These are phyloP conservation scores for Catotricha subobsoleta DNA, from an alignment of 2,888 invertebrate genomes.

Conservation along the genomic window DNA sequence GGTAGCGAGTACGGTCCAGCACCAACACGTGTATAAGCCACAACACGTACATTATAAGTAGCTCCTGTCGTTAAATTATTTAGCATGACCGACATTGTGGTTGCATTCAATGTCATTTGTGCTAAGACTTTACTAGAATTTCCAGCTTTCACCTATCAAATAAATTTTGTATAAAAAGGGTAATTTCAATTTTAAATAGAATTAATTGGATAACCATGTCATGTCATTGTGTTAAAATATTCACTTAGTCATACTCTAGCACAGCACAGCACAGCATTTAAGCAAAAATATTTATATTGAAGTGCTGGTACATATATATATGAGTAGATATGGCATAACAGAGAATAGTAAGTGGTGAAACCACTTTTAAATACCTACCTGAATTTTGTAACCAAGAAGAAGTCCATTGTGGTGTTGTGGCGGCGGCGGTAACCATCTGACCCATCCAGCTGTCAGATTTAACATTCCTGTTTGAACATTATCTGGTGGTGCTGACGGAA, in stretches of 20 bases:
- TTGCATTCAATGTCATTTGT: conserved; percentile 71
- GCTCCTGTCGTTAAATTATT: conserved; percentile 74
- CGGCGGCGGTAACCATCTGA: conserved; percentile 62
- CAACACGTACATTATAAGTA: conserved; percentile 73
- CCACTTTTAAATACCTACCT: conserved; percentile 34
- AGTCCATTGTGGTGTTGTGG: conserved; percentile 59
- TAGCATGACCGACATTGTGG: conserved; percentile 75
- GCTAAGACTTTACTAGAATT: conserved; percentile 43
- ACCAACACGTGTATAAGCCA: conserved; percentile 74
- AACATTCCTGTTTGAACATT: conserved; percentile 62
- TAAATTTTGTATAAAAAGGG: conserved; percentile 1
- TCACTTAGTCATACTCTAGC: too few relatives aligned
- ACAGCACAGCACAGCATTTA: too few relatives aligned
- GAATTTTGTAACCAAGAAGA: conserved; percentile 30
- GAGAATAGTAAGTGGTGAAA: too few relatives aligned
- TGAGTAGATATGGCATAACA: too few relatives aligned
- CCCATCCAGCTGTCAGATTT: conserved; percentile 59
- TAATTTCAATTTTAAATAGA: too few relatives aligned
- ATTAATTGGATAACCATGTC: conserved; percentile 4
- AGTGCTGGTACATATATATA: too few relatives aligned
- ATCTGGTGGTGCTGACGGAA: conserved; percentile 64
- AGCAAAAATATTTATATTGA: too few relatives aligned
- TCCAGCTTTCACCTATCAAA: conserved; percentile 25
- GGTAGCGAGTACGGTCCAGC: conserved; percentile 74
- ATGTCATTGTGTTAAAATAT: neutral